Conservation (phyloP, 2,113 vertebrate genomes). For the Callipepla californica region DNA sequence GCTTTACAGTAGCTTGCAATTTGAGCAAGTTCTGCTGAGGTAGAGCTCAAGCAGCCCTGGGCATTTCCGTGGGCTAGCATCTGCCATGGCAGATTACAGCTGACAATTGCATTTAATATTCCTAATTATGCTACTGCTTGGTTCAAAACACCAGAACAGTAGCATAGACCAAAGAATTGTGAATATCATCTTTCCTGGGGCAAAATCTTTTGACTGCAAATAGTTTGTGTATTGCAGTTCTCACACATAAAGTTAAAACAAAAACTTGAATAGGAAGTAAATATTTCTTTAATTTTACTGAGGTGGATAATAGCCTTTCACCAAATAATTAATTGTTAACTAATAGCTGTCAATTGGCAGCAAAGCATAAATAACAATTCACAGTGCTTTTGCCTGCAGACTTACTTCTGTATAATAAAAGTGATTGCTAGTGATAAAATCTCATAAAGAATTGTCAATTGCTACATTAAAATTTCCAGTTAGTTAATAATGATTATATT, state of each 20-base stretch:
- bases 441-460: background rate
- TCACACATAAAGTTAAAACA: background rate
- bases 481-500: background rate
- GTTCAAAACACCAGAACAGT: background rate
- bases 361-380: background rate
- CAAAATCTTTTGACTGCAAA: background rate
- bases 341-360: background rate
- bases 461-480: background rate
- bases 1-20: background rate
- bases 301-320: background rate
- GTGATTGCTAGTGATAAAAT: background rate
- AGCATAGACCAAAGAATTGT: background rate
- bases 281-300: background rate
- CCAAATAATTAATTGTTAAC: background rate
- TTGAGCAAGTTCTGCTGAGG: background rate
- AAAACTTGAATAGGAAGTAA: background rate
- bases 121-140: background rate
- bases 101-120: constrained; percentile 4
- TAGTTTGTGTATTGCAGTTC: background rate
- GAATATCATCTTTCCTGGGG: background rate
- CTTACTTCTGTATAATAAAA: background rate
- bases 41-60: background rate
- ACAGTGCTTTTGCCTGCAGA: background rate
- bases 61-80: background rate
- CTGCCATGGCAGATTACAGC: constrained; percentile 14